These are phyloP conservation scores for Carlito syrichta DNA, from an alignment of 2,113 vertebrate species.

Conservation along the genomic window DNA sequence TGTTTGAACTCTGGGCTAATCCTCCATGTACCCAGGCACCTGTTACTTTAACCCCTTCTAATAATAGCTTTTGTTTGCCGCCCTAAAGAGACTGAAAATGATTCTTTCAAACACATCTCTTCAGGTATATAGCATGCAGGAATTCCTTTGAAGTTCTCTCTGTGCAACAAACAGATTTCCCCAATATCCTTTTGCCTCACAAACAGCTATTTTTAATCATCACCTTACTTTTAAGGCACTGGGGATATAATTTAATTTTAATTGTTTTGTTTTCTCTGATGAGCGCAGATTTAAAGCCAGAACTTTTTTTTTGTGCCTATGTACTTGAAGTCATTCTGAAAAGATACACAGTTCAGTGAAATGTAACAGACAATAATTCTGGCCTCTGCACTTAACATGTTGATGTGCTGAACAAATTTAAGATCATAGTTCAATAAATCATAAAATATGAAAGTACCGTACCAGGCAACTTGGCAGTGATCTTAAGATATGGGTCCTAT, in stretches of 20 bases:
- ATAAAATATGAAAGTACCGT: slow-evolving; percentile 28
- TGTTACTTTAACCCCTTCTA: slow-evolving; percentile 55
- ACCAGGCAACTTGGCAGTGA: not conserved
- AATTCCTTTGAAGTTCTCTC: slow-evolving; percentile 73
- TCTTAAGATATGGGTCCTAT: slow-evolving; percentile 42
- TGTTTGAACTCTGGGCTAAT: not conserved
- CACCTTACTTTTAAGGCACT: slow-evolving; percentile 69
- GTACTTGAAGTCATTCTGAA: slow-evolving; percentile 26
- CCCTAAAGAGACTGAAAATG: slow-evolving; percentile 63
- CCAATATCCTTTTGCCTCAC: slow-evolving; percentile 66
- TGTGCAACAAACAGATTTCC: slow-evolving; percentile 77
- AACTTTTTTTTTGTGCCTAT: slow-evolving; percentile 49
- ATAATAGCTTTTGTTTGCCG: slow-evolving; percentile 64
- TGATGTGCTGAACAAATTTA: slow-evolving; percentile 42
- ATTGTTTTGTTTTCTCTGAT: slow-evolving; percentile 83
- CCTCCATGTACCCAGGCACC: not conserved
- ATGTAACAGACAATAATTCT: slow-evolving; percentile 36
- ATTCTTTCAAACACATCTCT: slow-evolving; percentile 61
- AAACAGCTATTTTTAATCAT: slow-evolving; percentile 75
- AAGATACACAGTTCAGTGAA: slow-evolving; percentile 51
- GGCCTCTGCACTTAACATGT: slow-evolving; percentile 42
- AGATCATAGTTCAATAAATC: slow-evolving; percentile 31
- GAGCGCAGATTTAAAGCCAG: slow-evolving; percentile 67
- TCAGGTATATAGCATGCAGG: slow-evolving; percentile 26
- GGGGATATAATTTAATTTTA: slow-evolving; percentile 81